Percentiles rank a stretch among this genome's conserved stretches.
Conservation (phyloP, 2,888 invertebrate species). For the Steinernema hermaphroditum region DNA sequence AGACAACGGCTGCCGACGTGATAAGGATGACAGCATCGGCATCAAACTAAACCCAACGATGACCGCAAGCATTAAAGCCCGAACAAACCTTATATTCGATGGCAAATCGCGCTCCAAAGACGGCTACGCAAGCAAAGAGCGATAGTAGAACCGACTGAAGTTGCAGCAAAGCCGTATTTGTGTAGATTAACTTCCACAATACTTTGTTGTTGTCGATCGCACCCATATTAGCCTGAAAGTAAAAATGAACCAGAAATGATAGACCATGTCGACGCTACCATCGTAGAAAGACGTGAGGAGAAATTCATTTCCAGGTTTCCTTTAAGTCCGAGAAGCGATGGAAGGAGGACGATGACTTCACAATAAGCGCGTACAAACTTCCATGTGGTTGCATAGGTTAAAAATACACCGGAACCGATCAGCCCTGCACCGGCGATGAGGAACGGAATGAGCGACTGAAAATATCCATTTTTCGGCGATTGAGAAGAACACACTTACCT, state of each 20-base stretch:
- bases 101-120: neutral
- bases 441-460: constrained; percentile 82
- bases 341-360: constrained; percentile 1
- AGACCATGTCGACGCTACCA: neutral
- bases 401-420: constrained; percentile 80
- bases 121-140: neutral
- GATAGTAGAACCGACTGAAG: neutral
- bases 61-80: too few species aligned
- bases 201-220: neutral
- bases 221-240: neutral
- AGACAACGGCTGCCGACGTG: neutral
- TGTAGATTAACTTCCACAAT: neutral
- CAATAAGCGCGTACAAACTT: neutral
- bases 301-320: constrained; percentile 24
- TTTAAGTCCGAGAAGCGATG: neutral
- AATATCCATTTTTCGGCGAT: neutral
- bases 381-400: constrained; percentile 79
- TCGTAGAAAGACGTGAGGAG: constrained; percentile 11
- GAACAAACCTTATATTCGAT: neutral
- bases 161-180: neutral
- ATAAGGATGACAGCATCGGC: neutral
- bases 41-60: neutral
- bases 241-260: neutral
- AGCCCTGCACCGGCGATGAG: constrained; percentile 84
- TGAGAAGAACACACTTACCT: neutral